Percentiles rank a stretch among this genome's conserved stretches.
phyloP scores from a whole-genome alignment of 1,140 invertebrate species.

The Polypedilum pembai region DNA sequence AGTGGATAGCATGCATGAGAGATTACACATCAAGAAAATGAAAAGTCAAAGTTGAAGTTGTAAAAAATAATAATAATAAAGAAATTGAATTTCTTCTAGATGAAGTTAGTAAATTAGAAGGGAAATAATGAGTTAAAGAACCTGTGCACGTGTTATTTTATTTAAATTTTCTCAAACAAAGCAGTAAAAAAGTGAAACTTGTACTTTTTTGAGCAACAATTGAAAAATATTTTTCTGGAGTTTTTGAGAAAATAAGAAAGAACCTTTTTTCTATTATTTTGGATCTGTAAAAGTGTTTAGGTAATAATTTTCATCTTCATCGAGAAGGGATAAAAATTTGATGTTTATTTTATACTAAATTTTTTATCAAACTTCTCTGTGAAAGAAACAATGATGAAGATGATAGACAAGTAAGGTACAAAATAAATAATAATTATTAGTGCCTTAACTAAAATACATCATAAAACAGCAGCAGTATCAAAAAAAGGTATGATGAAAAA shows the following conservation, averaged over 20 bases:
- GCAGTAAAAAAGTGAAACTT: background rate
- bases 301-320: background rate
- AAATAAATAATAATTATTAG: no score
- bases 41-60: no score
- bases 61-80: no score
- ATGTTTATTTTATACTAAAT: slow-evolving; percentile 1
- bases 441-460: no score
- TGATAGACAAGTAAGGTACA: no score
- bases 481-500: no score
- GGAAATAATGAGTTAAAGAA: background rate
- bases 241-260: background rate
- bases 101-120: background rate
- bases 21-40: no score
- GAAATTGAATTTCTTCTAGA: no score
- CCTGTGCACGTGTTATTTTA: slow-evolving; percentile 25
- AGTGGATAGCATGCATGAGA: no score
- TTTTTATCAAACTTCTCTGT: background rate
- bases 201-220: background rate
- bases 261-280: background rate
- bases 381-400: no score
- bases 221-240: background rate
- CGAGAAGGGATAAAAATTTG: background rate
- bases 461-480: no score
- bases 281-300: background rate
- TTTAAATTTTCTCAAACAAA: slow-evolving; percentile 20